Evolutionary conservation across 2,888 invertebrate species (phyloP), one percentile per base, ranked within the genome.

Genomic region (Shargacucullia verbasci): DNA sequence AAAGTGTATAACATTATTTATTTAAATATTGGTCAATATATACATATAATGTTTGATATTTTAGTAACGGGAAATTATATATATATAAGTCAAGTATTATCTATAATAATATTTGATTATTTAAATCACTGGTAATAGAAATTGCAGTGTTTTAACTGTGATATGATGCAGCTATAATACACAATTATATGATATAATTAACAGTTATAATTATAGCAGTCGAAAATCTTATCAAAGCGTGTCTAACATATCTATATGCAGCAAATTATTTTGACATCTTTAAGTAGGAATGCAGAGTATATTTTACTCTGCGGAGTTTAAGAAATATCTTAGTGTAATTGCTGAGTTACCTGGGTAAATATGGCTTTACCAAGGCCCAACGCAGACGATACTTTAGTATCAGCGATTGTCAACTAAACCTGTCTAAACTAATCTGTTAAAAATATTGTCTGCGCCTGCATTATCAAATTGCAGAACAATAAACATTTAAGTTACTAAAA

Each of bases 11-110:
- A 43, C 11, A 15, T 25, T 45, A 11, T 20, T 48, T 44, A 43
- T 40, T 43, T 35, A n/a, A 43, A 43, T 41, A 50, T 64, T 73
- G 56, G 64, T 70, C 70, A 54, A 56, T 69, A 66, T 76, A 70
- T 72, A 69, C 53, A 69, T 61, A 48, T 62, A 63, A 3, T 43
- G 44, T 44, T 4, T 12, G 20, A 14, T 41, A 50, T 34, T 27
- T 37, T 50, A 34, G 25, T 31, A 34, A 52, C 38, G 46, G 10
- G 25, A 38, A 59, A 68, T 60, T 31, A 44, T 60, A 31, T 46
- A 49, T 37, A 11, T 43, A 44, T 13, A 29, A 11, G 53, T 64
- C 53, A 33, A 68, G 39, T 29, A 25, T 53, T 64, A 33, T 9
- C 7, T 9, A 29, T 29, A 3, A 20, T 20, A 20, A 20, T 3